Percentiles rank a stretch among this genome's conserved stretches.
phyloP scores from a whole-genome alignment of 2,888 invertebrate genomes.

The Trissolcus brochymenae region DNA sequence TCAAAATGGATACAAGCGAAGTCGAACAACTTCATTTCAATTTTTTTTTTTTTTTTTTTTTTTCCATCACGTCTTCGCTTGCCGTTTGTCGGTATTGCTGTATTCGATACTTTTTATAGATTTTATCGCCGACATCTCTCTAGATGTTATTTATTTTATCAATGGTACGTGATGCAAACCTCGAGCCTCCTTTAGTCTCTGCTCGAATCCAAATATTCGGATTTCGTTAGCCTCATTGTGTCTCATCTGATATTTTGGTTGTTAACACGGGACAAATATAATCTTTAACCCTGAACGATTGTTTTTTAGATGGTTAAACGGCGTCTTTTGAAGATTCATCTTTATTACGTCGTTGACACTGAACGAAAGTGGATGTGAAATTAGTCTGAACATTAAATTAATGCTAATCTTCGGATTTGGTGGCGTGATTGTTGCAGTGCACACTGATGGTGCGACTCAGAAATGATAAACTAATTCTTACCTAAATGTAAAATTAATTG shows the following conservation, averaged over 20 bases:
- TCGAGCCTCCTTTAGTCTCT: conserved; percentile 34
- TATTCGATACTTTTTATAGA: conserved; percentile 61
- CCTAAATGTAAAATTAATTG: conserved; percentile 55
- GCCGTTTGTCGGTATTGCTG: conserved; percentile 59
- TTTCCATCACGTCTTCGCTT: conserved; percentile 57
- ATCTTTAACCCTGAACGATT: conserved; percentile 56
- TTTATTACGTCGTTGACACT: conserved; percentile 55
- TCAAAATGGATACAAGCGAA: conserved; percentile 56
- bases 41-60: conserved; percentile 49
- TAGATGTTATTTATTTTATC: conserved; percentile 59
- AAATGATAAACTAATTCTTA: conserved; percentile 38
- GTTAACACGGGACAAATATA: conserved; percentile 51
- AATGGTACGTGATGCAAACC: conserved; percentile 54
- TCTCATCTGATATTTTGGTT: conserved; percentile 50
- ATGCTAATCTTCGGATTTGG: conserved; percentile 25
- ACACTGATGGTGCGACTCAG: conserved; percentile 24
- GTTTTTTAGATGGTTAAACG: conserved; percentile 45
- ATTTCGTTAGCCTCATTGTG: conserved; percentile 55
- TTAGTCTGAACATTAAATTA: conserved; percentile 41
- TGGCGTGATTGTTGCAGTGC: conserved; percentile 24
- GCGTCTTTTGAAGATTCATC: conserved; percentile 51
- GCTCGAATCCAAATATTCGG: conserved; percentile 47
- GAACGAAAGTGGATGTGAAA: conserved; percentile 29
- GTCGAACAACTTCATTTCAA: conserved; percentile 55
- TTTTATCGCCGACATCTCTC: conserved; percentile 55